phyloP scores from a whole-genome alignment of 2,888 invertebrate species.

The Xestia rhomboidea region DNA sequence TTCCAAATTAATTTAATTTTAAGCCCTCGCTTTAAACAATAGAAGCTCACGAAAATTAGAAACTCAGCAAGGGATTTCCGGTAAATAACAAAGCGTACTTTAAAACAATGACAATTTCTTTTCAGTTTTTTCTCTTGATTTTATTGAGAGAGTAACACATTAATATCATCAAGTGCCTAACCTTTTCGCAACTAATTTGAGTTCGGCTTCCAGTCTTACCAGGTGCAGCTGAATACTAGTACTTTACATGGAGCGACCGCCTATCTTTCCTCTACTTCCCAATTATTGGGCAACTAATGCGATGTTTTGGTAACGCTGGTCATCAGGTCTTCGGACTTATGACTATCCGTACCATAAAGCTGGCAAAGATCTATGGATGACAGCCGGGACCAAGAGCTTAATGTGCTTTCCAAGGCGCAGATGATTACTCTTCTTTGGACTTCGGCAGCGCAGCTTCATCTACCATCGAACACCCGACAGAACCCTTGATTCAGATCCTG shows the following conservation, averaged over 20 bases:
- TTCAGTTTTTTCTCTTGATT: not conserved
- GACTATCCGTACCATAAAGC: not conserved
- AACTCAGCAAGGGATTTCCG: not conserved
- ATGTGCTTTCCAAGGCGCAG: not conserved
- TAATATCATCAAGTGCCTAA: not conserved
- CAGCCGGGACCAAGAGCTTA: not conserved
- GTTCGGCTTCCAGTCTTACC: not conserved
- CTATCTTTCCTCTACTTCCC: not conserved
- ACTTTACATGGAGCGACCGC: not conserved
- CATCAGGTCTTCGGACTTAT: no score
- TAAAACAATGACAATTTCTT: not conserved
- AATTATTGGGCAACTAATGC: not conserved
- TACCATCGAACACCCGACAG: not conserved
- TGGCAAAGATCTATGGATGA: not conserved
- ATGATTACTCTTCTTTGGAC: not conserved
- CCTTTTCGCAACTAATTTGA: not conserved
- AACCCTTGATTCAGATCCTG: not conserved
- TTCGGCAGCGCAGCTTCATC: not conserved
- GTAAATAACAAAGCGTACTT: not conserved
- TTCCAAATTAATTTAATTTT: not conserved
- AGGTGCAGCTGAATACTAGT: not conserved
- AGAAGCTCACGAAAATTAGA: not conserved
- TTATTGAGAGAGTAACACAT: not conserved
- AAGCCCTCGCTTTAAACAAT: not conserved
- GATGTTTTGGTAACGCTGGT: not conserved